Conservation (phyloP, 1,140 invertebrate species). For the Eulimnadia texana region DNA sequence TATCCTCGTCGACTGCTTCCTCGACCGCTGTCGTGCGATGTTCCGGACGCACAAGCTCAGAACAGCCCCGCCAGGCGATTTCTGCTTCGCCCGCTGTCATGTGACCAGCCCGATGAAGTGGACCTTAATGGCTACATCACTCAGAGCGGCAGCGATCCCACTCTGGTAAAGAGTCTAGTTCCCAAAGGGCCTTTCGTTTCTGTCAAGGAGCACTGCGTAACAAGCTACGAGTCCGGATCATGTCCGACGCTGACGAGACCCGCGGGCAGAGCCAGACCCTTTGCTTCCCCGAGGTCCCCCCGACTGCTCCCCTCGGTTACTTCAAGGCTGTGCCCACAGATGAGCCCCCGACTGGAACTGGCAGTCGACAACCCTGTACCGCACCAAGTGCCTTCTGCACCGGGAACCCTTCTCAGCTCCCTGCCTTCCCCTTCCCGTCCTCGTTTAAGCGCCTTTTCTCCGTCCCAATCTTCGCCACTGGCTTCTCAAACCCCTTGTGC, state of each 20-base stretch:
- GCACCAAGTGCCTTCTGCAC: background rate
- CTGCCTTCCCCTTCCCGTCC: background rate
- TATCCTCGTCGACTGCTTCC: slow-evolving; percentile 9
- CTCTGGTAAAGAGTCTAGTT: background rate
- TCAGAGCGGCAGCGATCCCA: background rate
- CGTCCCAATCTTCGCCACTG: background rate
- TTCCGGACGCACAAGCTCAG: background rate
- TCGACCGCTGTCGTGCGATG: slow-evolving; percentile 14
- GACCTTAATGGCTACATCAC: background rate
- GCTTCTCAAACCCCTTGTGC: background rate
- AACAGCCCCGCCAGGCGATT: background rate
- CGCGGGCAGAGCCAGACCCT: background rate
- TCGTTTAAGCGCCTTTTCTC: background rate
- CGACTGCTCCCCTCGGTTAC: background rate
- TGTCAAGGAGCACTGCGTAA: background rate
- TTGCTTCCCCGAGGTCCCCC: background rate
- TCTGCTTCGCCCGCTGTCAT: slow-evolving; percentile 1
- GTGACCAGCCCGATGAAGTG: background rate
- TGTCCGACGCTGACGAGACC: too few species aligned
- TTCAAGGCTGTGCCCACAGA: background rate
- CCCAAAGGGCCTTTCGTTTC: background rate
- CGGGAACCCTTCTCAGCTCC: background rate
- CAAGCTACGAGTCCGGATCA: background rate
- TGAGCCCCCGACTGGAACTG: background rate
- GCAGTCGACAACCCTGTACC: background rate